phyloP scores from a whole-genome alignment of 2,888 invertebrate genomes.

The Drosophila hawaiiensis region DNA sequence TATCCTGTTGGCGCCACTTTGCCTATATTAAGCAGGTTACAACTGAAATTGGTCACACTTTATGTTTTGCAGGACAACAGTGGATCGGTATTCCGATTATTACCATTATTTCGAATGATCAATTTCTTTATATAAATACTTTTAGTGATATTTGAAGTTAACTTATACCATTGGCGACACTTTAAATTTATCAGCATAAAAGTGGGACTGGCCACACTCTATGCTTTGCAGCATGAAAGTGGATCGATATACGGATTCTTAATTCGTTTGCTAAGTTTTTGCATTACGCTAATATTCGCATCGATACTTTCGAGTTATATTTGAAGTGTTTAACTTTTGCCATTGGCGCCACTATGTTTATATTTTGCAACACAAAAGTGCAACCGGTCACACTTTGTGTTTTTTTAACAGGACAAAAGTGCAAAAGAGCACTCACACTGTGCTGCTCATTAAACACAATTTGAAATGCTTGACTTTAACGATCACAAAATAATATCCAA shows the following conservation, averaged over 20 bases:
- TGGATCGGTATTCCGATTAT: too few relatives aligned
- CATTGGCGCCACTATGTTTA: not conserved
- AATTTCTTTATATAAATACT: too few relatives aligned
- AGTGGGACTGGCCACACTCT: not conserved
- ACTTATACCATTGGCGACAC: not conserved
- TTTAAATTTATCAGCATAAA: not conserved
- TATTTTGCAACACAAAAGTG: not conserved
- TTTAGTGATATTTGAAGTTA: not conserved
- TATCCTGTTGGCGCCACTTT: not conserved
- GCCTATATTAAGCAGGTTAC: not conserved
- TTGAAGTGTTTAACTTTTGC: not conserved
- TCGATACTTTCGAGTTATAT: not conserved
- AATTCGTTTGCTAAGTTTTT: not conserved
- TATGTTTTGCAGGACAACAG: not conserved
- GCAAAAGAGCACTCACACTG: not conserved
- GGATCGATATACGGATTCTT: not conserved
- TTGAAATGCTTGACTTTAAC: constrained; percentile 53
- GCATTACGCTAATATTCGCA: not conserved
- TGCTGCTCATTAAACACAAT: constrained; percentile 47
- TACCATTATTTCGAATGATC: too few relatives aligned
- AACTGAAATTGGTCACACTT: too few relatives aligned
- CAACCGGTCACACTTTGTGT: not conserved
- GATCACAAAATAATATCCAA: constrained; percentile 39
- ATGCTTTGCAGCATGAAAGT: not conserved
- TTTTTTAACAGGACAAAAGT: not conserved